Evolutionary conservation across 2,113 vertebrate species (phyloP).

Genomic region (Antechinus flavipes): DNA sequence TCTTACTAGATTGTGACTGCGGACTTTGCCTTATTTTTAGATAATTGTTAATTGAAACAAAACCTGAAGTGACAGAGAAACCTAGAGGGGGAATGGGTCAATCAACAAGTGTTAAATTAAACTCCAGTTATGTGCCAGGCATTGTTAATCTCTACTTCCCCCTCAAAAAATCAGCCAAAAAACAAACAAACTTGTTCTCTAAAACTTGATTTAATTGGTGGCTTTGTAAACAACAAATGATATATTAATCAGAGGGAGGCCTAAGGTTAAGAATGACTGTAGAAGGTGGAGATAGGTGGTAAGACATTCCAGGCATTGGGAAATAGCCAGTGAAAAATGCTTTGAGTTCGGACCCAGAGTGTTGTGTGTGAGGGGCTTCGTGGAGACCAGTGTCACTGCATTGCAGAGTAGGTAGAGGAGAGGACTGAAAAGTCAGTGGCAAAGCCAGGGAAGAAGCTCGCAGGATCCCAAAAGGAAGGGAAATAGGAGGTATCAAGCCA

Average conservation of each 20-base stretch:
- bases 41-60: not conserved
- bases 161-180: too few relatives aligned
- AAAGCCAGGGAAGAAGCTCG: not conserved
- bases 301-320: not conserved
- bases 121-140: not conserved
- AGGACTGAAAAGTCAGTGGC: not conserved
- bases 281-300: not conserved
- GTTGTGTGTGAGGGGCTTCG: not conserved
- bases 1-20: not conserved
- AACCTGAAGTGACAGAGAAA: not conserved
- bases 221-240: not conserved
- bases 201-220: not conserved
- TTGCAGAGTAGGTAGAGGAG: not conserved
- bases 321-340: not conserved
- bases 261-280: not conserved
- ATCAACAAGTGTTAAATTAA: not conserved
- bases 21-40: not conserved
- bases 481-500: not conserved
- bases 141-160: not conserved
- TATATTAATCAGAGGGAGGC: not conserved
- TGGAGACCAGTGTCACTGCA: not conserved
- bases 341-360: not conserved
- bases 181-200: not conserved
- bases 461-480: not conserved
- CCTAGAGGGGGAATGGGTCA: not conserved